Percentiles rank a stretch among this genome's conserved stretches.
Evolutionary conservation across 2,888 invertebrate genomes (phyloP).

Genomic region (Nomada ferruginata): DNA sequence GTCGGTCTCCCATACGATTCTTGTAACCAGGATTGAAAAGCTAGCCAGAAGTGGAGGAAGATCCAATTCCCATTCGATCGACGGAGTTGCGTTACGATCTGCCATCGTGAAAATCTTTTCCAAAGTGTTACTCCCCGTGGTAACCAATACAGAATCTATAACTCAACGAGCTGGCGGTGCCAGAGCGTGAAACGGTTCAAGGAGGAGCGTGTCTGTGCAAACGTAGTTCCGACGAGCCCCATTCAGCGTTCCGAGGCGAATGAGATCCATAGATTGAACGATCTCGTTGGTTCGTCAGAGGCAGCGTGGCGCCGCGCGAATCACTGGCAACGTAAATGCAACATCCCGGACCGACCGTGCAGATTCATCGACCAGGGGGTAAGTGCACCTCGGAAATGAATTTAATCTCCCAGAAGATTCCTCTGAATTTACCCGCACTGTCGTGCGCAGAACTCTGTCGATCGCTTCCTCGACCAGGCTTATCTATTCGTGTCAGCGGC

Average conservation of each 20-base stretch:
- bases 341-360: neutral
- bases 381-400: no score
- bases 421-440: neutral
- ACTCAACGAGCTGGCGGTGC: neutral
- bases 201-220: neutral
- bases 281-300: neutral
- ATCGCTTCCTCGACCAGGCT: neutral
- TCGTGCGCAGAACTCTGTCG: neutral
- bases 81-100: neutral
- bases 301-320: conserved; percentile 18
- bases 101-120: neutral
- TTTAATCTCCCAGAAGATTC: neutral
- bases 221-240: neutral
- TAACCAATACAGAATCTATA: conserved; percentile 2
- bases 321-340: neutral
- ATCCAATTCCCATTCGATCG: neutral
- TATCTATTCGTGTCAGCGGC: conserved; percentile 6
- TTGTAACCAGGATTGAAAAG: neutral
- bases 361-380: no score
- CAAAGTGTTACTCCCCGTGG: neutral
- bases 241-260: neutral
- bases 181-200: neutral
- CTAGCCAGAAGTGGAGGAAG: neutral
- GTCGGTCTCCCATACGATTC: neutral
- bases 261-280: neutral